Percentiles rank a stretch among this genome's conserved stretches.
Conservation (phyloP, 2,113 vertebrate species). For the Corythaixoides concolor region DNA sequence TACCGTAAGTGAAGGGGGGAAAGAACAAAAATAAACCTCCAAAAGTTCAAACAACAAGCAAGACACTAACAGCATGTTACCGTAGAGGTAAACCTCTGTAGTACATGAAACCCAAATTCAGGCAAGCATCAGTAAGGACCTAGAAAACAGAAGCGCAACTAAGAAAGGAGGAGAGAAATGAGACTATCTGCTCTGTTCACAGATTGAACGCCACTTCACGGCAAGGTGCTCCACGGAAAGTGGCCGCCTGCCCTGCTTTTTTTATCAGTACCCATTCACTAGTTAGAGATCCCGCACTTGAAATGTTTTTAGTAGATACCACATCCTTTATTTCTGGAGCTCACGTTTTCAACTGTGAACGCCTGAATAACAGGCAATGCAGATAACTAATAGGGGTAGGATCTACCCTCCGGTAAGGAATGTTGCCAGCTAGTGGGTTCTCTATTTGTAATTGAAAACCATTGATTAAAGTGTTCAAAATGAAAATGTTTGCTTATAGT, state of each 20-base stretch:
- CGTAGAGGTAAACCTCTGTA: background rate
- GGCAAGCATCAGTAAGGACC: background rate
- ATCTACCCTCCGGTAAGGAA: background rate
- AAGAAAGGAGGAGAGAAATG: background rate
- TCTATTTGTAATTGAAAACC: background rate
- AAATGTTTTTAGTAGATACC: background rate
- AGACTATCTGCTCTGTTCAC: background rate
- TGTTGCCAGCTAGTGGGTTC: background rate
- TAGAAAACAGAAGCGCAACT: background rate
- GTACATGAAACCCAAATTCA: background rate
- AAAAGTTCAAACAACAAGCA: background rate
- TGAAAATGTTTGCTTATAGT: background rate
- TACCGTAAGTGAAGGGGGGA: background rate
- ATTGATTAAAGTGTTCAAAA: slow-evolving; percentile 10
- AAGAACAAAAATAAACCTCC: background rate
- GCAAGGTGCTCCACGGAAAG: background rate
- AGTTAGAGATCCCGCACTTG: background rate
- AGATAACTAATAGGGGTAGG: background rate
- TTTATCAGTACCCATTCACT: background rate
- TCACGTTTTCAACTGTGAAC: background rate
- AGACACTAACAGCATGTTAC: background rate
- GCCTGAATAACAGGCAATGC: background rate
- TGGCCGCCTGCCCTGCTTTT: background rate
- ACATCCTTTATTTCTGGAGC: background rate
- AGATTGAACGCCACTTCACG: background rate